Evolutionary conservation across 2,888 invertebrate genomes (phyloP).

Genomic region (Heteromurus nitidus): DNA sequence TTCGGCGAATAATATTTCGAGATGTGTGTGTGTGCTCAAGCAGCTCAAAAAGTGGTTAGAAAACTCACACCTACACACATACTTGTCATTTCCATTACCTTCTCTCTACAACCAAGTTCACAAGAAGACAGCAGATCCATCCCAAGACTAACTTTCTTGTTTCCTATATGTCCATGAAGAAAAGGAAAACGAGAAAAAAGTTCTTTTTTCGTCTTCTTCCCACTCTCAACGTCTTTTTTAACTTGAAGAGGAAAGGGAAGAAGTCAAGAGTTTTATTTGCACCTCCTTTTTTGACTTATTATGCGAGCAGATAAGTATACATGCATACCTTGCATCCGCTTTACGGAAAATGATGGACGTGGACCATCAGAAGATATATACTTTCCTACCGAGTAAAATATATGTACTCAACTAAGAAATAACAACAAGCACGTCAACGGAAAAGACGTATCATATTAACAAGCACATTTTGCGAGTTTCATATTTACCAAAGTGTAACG

Average conservation of each 20-base stretch:
- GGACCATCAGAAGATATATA: too few relatives aligned
- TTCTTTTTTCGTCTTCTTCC: background rate
- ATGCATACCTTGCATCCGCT: too few relatives aligned
- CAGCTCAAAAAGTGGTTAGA: conserved; percentile 30
- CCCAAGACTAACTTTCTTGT: too few relatives aligned
- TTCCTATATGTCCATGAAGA: too few relatives aligned
- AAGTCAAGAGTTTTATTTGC: conserved; percentile 34
- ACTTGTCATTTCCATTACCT: conserved; percentile 45
- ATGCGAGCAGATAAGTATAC: background rate
- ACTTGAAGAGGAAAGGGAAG: background rate
- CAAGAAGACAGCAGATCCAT: too few relatives aligned
- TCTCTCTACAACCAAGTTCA: conserved; percentile 2
- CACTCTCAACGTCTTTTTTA: background rate
- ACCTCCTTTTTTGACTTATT: conserved; percentile 28
- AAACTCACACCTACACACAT: conserved; percentile 14
- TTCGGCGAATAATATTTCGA: background rate
- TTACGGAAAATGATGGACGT: background rate
- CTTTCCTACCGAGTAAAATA: too few relatives aligned
- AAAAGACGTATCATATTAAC: conserved; percentile 19
- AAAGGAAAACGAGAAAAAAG: background rate
- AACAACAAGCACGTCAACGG: conserved; percentile 3
- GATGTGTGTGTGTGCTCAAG: conserved; percentile 7
- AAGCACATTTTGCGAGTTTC: conserved; percentile 31
- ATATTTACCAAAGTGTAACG: conserved; percentile 23
- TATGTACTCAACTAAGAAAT: background rate